phyloP scores from a whole-genome alignment of 2,113 vertebrate species.

The Stegostoma tigrinum region DNA sequence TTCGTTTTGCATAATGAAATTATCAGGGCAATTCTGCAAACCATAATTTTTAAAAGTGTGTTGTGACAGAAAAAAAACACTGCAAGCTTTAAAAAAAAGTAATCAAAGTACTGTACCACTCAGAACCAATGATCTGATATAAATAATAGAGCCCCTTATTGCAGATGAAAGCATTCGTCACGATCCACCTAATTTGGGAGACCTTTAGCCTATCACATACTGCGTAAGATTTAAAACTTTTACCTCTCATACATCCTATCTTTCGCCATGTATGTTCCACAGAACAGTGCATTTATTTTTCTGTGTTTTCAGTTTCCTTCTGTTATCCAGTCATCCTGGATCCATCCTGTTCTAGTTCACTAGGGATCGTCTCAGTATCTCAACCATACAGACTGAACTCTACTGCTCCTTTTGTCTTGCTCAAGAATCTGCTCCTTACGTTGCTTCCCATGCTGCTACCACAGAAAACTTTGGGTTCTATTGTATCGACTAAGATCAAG shows the following conservation, averaged over 20 bases:
- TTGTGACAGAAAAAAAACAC: conserved; percentile 25
- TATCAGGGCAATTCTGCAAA: conserved; percentile 31
- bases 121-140: conserved; percentile 8
- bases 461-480: background rate
- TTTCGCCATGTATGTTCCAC: background rate
- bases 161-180: background rate
- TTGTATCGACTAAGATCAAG: background rate
- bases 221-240: background rate
- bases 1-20: conserved; percentile 23
- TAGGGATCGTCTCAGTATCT: background rate
- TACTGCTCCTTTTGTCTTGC: too few species aligned
- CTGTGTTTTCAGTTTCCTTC: background rate
- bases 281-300: background rate
- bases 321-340: background rate
- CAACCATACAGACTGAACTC: background rate
- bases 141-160: background rate
- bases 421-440: background rate
- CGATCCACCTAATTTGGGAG: background rate
- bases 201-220: background rate
- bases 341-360: background rate
- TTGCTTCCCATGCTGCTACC: background rate
- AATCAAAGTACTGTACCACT: conserved; percentile 4
- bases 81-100: conserved; percentile 28
- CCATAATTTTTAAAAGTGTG: conserved; percentile 3
- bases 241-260: background rate